phyloP scores from a whole-genome alignment of 2,888 invertebrate species.

The Phania funesta region DNA sequence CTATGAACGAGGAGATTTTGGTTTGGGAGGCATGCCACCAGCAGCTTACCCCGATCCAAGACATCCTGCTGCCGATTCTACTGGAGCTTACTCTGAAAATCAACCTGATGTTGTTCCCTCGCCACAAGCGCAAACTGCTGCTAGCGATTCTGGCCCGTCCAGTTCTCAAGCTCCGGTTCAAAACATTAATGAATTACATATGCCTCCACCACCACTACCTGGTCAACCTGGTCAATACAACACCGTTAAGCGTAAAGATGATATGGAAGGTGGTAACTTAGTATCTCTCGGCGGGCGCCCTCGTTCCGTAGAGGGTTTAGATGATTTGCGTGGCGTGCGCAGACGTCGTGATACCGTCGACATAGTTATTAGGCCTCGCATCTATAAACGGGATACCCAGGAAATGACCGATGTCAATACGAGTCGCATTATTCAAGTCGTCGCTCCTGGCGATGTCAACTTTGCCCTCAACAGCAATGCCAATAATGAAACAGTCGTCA shows the following conservation, averaged over 20 bases:
- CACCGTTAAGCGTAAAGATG: conserved; percentile 91
- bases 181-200: conserved; percentile 85
- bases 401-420: conserved; percentile 96
- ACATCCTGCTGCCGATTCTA: conserved; percentile 91
- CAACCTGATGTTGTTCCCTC: conserved; percentile 90
- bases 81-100: conserved; percentile 91
- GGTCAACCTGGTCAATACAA: conserved; percentile 88
- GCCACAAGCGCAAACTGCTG: conserved; percentile 89
- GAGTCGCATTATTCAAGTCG: conserved; percentile 93
- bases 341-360: conserved; percentile 84
- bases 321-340: conserved; percentile 88
- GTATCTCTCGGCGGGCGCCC: conserved; percentile 92
- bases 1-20: conserved; percentile 84
- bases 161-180: conserved; percentile 82
- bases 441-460: conserved; percentile 95
- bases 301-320: conserved; percentile 92
- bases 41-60: conserved; percentile 93
- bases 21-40: conserved; percentile 88
- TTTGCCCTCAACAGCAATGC: conserved; percentile 88
- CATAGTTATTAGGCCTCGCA: conserved; percentile 84
- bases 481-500: conserved; percentile 92
- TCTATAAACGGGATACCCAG: conserved; percentile 92
- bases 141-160: conserved; percentile 82
- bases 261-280: conserved; percentile 83
- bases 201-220: conserved; percentile 92